These are phyloP conservation scores for Apostichopus leukothele DNA, from an alignment of 53 echinoderm and acorn worm species.

Conservation along the genomic window DNA sequence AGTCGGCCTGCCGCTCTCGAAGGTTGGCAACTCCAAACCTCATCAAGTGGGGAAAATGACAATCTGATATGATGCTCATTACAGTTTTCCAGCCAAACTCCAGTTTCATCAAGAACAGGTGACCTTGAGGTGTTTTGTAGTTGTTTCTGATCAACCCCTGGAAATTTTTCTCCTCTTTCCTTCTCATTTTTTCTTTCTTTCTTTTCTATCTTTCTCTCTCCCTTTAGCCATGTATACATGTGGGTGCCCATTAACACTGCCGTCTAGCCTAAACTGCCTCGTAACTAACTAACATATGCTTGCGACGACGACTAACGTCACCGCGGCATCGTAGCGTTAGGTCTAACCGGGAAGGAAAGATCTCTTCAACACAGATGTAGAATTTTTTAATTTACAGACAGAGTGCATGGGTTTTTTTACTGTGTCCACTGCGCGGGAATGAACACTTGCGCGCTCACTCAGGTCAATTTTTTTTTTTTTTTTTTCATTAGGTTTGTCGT, in stretches of 20 bases:
- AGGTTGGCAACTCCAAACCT: constrained; percentile 28
- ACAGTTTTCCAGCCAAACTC: neutral
- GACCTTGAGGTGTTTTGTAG: constrained; percentile 19
- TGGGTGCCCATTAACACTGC: too few species aligned
- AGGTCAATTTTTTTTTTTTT: constrained; percentile 15
- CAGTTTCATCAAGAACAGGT: neutral
- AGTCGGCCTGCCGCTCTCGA: neutral
- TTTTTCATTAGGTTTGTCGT: neutral
- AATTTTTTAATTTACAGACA: too few species aligned
- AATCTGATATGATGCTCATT: constrained; percentile 30
- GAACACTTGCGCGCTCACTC: neutral
- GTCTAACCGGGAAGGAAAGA: too few species aligned
- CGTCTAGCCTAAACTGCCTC: too few species aligned
- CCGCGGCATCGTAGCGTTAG: too few species aligned
- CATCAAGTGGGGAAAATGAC: constrained; percentile 18
- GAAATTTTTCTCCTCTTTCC: too few species aligned
- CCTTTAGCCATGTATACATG: too few species aligned
- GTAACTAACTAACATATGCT: too few species aligned
- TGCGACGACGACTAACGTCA: too few species aligned
- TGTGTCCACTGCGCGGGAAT: neutral
- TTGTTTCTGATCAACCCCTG: neutral
- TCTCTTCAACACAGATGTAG: too few species aligned
- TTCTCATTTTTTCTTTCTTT: too few species aligned
- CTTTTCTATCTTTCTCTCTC: too few species aligned
- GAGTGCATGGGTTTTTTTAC: neutral